phyloP scores from a whole-genome alignment of 2,113 vertebrate species.

The Conger conger region DNA sequence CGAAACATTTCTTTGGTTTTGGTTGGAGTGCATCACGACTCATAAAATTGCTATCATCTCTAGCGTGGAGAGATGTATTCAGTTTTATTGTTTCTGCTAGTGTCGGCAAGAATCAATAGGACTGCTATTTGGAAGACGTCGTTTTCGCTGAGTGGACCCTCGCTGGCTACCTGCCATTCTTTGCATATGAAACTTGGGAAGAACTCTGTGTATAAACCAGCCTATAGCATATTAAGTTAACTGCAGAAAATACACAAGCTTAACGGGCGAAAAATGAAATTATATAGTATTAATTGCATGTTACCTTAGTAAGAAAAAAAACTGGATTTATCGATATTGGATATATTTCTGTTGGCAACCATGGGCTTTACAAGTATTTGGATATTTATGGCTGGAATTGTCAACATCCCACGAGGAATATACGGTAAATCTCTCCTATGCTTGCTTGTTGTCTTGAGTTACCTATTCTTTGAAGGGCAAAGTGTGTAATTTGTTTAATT shows the following conservation, averaged over 20 bases:
- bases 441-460: background rate
- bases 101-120: background rate
- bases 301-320: background rate
- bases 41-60: background rate
- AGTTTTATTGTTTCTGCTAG: background rate
- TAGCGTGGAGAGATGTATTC: background rate
- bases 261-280: background rate
- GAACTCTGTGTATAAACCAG: background rate
- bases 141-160: background rate
- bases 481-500: background rate
- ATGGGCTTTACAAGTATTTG: constrained; percentile 15
- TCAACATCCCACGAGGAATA: constrained; percentile 3
- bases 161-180: background rate
- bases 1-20: background rate
- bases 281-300: background rate
- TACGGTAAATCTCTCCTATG: background rate
- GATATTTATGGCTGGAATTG: constrained; percentile 16
- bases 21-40: background rate
- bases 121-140: background rate
- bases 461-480: too few relatives aligned
- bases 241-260: background rate
- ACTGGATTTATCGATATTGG: background rate
- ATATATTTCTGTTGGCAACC: background rate
- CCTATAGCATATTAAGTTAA: background rate
- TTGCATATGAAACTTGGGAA: background rate